Base-by-base conservation (phyloP, 1,140 invertebrate genomes). In the Pygmarrhopalites habei region DNA sequence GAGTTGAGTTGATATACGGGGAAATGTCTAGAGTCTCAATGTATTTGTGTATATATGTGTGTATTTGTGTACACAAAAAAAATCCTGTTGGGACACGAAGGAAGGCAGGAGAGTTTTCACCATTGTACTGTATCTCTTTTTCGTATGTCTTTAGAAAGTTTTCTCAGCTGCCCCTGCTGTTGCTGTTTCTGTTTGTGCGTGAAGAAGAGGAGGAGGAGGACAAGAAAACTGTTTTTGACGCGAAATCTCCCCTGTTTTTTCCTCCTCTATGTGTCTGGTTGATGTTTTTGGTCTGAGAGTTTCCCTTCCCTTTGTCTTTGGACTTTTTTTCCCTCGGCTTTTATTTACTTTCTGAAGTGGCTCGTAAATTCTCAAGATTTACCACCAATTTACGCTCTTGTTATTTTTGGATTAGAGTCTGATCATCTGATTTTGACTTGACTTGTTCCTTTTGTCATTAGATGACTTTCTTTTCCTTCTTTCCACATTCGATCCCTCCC, bases 351-450 rank as follows among this genome's bases (percentile, higher is more conserved):
- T 25, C 44, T 47, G 44, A 47, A 47, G 44, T 47, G 23, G 39
- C n/a, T 47, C 44, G 44, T 47, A 47, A 47, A 47, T 47, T 19
- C 44, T 47, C 5, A 47, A 47, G 44, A 47, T 47, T 47, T 47
- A 47, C 44, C 44, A 25, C 44, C 44, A 47, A 47, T 47, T 47
- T 25, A 47, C 44, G 23, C 44, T 47, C 44, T 47, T 47, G 44
- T 47, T 47, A 47, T 47, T 47, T 47, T 47, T 47, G 23, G 44
- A 47, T 47, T 47, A 47, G n/a, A 25, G 23, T n/a, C 44, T 47
- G 44, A 47, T 47, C 44, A 47, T n/a, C 44, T 47, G 44, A 47
- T 47, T 47, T 47, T 47, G 44, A 47, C 23, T 47, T 21, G n/a
- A n/a, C n/a, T 47, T 5, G 5, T 35, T 35, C 44, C n/a, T 47